phyloP scores from a whole-genome alignment of 1,140 invertebrate genomes.

The Myzus persicae region DNA sequence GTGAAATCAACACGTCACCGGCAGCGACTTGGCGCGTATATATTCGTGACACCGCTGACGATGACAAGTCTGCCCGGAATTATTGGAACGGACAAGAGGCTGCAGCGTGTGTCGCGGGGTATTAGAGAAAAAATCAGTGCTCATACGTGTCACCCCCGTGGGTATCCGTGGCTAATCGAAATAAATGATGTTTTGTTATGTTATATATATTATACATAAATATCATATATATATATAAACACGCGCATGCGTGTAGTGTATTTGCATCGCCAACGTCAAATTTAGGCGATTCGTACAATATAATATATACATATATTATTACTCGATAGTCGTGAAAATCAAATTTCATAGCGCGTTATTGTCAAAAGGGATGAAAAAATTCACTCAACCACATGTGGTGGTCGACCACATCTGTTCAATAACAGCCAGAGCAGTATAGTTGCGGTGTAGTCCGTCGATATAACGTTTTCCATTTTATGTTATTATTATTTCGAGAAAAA shows the following conservation, averaged over 20 bases:
- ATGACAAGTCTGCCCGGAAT: conserved; percentile 42
- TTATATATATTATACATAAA: not conserved
- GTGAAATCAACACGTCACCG: conserved; percentile 58
- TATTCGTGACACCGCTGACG: conserved; percentile 48
- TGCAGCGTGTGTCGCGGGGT: not conserved
- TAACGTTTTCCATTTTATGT: not conserved
- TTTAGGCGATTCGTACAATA: not conserved
- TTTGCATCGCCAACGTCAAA: not conserved
- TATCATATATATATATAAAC: not conserved
- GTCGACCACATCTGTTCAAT: conserved; percentile 29
- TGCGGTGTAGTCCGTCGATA: not conserved
- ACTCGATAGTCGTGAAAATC: conserved; percentile 12
- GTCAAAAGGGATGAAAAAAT: conserved; percentile 40
- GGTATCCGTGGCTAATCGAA: conserved; percentile 55
- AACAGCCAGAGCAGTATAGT: not conserved
- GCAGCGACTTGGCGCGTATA: conserved; percentile 24
- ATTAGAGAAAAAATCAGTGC: conserved; percentile 4
- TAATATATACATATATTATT: not conserved
- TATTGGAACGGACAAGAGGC: conserved; percentile 47
- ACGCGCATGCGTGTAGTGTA: not conserved
- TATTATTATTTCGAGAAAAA: conserved; percentile 3
- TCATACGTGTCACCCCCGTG: conserved; percentile 30
- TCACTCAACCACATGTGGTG: conserved; percentile 35
- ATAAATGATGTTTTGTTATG: conserved; percentile 50
- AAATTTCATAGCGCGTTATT: conserved; percentile 41